These are phyloP conservation scores for Ivindomyrus marchei DNA, from an alignment of 2,113 vertebrate species.

Conservation along the genomic window DNA sequence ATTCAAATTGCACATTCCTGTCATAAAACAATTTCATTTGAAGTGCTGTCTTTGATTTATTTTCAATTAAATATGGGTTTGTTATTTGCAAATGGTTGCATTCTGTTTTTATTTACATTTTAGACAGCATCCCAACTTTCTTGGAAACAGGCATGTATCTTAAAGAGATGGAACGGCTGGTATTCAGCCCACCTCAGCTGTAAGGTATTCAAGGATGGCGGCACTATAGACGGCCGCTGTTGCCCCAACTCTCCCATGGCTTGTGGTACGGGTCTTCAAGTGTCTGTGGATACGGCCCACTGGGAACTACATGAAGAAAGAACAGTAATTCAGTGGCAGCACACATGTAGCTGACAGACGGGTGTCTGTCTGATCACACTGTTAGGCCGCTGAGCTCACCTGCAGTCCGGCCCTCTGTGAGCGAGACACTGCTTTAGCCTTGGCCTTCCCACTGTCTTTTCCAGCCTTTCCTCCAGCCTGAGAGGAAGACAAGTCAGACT, in stretches of 20 bases:
- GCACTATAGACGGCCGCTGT: conserved; percentile 96
- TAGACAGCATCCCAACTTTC: background rate
- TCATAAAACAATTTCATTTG: background rate
- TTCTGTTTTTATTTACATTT: background rate
- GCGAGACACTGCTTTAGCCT: conserved; percentile 94
- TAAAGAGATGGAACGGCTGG: background rate
- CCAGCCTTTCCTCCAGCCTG: conserved; percentile 97
- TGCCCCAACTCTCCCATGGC: conserved; percentile 92
- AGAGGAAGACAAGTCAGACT: background rate
- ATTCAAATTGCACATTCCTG: background rate
- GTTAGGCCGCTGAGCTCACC: conserved; percentile 52
- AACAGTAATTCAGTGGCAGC: background rate
- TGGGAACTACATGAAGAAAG: conserved; percentile 69
- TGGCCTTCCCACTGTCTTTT: conserved; percentile 97
- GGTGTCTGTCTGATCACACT: background rate
- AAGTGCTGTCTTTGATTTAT: background rate
- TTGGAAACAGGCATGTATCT: background rate
- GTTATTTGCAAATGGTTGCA: background rate
- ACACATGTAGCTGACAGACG: background rate
- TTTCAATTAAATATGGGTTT: background rate
- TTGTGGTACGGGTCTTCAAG: conserved; percentile 95
- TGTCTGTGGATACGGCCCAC: conserved; percentile 96
- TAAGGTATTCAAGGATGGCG: conserved; percentile 95
- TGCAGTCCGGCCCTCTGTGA: conserved; percentile 94
- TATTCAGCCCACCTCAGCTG: conserved; percentile 73